A percentile compares a stretch with the other conserved stretches of the same genome.
phyloP scores from a whole-genome alignment of 2,888 invertebrate genomes.

The Barypeithes pellucidus region DNA sequence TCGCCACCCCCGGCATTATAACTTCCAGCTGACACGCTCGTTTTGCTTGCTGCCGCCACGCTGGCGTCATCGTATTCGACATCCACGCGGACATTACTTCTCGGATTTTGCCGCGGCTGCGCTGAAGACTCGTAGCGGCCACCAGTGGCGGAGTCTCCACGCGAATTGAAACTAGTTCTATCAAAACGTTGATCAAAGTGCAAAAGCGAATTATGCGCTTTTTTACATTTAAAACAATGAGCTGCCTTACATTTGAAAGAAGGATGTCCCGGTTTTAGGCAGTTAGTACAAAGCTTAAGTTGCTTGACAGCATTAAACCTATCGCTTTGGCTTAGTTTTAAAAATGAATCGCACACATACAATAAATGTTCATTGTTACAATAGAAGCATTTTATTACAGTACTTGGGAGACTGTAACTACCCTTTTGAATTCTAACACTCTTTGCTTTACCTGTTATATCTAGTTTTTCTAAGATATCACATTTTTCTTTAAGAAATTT shows the following conservation, averaged over 20 bases:
- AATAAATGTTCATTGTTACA: slow-evolving; percentile 48
- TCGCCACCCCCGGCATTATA: neutral
- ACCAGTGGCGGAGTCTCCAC: too few relatives aligned
- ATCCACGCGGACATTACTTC: too few relatives aligned
- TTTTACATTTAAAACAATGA: slow-evolving; percentile 40
- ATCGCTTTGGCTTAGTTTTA: slow-evolving; percentile 12
- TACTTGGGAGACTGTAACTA: neutral
- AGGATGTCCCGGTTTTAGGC: slow-evolving; percentile 41
- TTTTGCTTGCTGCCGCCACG: too few relatives aligned
- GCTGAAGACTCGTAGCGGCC: too few relatives aligned
- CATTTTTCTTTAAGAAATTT: slow-evolving; percentile 28
- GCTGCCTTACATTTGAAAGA: slow-evolving; percentile 18
- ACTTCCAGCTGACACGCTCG: too few relatives aligned
- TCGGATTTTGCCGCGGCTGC: too few relatives aligned
- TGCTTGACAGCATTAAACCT: slow-evolving; percentile 30
- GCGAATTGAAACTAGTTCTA: too few relatives aligned
- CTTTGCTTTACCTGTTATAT: slow-evolving; percentile 16
- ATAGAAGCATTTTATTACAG: slow-evolving; percentile 36
- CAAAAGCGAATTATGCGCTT: slow-evolving; percentile 40
- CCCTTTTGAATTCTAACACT: slow-evolving; percentile 1
- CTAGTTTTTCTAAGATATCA: slow-evolving; percentile 47
- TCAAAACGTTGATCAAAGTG: slow-evolving; percentile 29
- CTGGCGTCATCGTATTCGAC: too few relatives aligned
- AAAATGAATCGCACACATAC: slow-evolving; percentile 43
- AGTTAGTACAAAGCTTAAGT: slow-evolving; percentile 51